Base-by-base conservation (phyloP, 2,888 invertebrate genomes). In the Acanthosoma haemorrhoidale region DNA sequence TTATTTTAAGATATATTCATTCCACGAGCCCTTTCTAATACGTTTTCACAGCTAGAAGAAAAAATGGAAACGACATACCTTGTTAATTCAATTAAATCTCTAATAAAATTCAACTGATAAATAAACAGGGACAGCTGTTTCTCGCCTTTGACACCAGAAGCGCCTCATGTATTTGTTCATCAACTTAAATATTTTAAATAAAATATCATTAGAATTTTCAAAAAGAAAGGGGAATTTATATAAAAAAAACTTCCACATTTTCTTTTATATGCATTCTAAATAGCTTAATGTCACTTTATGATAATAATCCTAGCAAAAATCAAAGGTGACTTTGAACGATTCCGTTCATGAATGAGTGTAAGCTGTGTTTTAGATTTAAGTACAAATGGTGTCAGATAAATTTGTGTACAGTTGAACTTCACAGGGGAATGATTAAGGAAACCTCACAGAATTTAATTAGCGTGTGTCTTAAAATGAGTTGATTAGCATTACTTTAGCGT, bases 351-450 rank as follows among this genome's bases (percentile, higher is more conserved):
- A 63, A 63, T 63, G 63, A 39, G 63, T 38, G 63, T 38, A 60
- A 60, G 15, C 60, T 34, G 16, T 34, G 18, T 21, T 60, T 31
- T 63, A 29, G 63, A 38, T 39, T 11, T 18, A 61, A 34, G 34
- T 21, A 66, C 29, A 43, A 66, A 66, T 51, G 66, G 66, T 51
- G 66, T 51, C 66, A 43, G 18, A 51, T 66, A 21, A 51, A 41
- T 43, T 51, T 51, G 66, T 66, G 51, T 66, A 51, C 51, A 66
- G 5, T 31, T 31, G 11, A n/a, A 32, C 43, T 21, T 11, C 25
- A 13, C 18, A 21, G 43, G 21, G 5, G 25, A 21, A 13, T 43
- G 43, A 9, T 43, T 21, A 43, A 1, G 8, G 5, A 4, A 43
- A 43, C 2, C 13, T 43, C 21, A 21, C 11, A 21, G 43, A 4